Evolutionary conservation across 2,797 vertebrate species (phyloP), one percentile per base, ranked within the genome.

Genomic region (Manis crassicaudata): DNA sequence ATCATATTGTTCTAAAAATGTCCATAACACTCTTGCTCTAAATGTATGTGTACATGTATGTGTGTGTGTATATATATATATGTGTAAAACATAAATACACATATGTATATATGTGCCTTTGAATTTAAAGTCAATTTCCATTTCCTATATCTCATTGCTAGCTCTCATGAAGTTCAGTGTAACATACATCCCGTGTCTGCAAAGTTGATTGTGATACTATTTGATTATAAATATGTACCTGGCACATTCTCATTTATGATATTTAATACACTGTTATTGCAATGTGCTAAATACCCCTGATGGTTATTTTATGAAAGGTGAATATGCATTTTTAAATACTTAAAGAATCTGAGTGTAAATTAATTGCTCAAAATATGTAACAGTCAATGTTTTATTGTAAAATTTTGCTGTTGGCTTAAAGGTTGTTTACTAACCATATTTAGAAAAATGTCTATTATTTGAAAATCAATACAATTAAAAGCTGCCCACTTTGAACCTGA

Each of bases 291-390:
- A 50, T 80, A 10, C 76, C 21, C n/a, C 88, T 43, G 2, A 60
- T 8, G 32, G 50, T 56, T 93, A 88, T 77, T 76, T 81, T 92
- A 32, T 65, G 58, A 85, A 94, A 88, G 40, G 35, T 65, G 60
- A 96, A 65, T 70, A 12, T 62, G 35, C 32, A 77, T 68, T 95
- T 92, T 79, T 81, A 96, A 90, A 37, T 80, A 82, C 21, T 70
- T 95, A 68, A 70, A 75, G 67, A 90, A 84, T 90, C 54, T 35
- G 46, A 88, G 12, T 79, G 23, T 92, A 90, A 94, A 96, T 90
- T 90, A 92, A 63, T 82, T 87, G 91, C 67, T 76, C 20, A 32
- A 58, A 76, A 14, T 54, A 72, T 7, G 16, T 58, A 94, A 88
- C 5, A 60, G 17, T 82, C 40, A 35, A 37, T 68, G 52, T 82